A percentile compares a stretch with the other conserved stretches of the same genome.
These are phyloP conservation scores for Atrina japonica DNA, from an alignment of 2,888 invertebrate species.

Conservation along the genomic window DNA sequence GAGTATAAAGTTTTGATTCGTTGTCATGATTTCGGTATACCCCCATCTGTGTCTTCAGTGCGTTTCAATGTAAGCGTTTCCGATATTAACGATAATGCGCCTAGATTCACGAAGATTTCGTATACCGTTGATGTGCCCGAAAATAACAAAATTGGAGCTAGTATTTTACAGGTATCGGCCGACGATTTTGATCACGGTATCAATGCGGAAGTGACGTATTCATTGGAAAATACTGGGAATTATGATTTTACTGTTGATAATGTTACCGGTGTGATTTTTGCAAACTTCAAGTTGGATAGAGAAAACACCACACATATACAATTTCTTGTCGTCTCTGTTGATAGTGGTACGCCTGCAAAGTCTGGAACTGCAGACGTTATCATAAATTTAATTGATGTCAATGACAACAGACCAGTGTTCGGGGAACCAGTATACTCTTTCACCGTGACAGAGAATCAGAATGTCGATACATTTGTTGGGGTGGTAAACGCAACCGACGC, in stretches of 20 bases:
- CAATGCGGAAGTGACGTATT: conserved; percentile 60
- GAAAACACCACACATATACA: conserved; percentile 53
- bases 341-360: conserved; percentile 48
- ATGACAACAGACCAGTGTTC: conserved; percentile 53
- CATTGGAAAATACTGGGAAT: conserved; percentile 43
- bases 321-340: conserved; percentile 57
- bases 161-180: conserved; percentile 57
- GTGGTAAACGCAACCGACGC: conserved; percentile 46
- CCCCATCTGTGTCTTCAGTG: conserved; percentile 51
- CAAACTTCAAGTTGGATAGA: conserved; percentile 61
- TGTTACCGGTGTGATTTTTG: conserved; percentile 60
- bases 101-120: conserved; percentile 86
- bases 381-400: conserved; percentile 47
- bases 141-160: conserved; percentile 59
- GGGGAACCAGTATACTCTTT: conserved; percentile 49
- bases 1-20: conserved; percentile 50
- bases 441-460: conserved; percentile 50
- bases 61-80: conserved; percentile 82
- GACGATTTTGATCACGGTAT: conserved; percentile 58
- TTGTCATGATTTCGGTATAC: conserved; percentile 56
- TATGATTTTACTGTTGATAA: conserved; percentile 58
- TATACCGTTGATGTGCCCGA: conserved; percentile 60
- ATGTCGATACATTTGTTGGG: conserved; percentile 41
- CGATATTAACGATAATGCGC: conserved; percentile 95
- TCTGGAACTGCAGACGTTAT: conserved; percentile 45